Evolutionary conservation across 1,140 invertebrate species (phyloP), one percentile per base, ranked within the genome.

Genomic region (Anastrepha obliqua): DNA sequence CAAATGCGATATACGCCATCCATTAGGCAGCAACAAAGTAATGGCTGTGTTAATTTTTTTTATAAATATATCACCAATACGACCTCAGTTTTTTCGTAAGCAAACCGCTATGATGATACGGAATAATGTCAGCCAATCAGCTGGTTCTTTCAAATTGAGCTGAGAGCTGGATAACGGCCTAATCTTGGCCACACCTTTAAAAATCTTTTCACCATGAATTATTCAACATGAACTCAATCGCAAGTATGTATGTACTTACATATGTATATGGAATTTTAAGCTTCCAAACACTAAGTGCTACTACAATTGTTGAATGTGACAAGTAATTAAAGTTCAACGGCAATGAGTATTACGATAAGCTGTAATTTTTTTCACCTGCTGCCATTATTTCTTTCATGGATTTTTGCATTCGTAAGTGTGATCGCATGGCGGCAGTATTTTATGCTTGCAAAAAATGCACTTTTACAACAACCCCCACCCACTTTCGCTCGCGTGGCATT

Each of bases 241-340:
- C 13, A 62, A 3, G 67, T 70, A 70, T 4, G 42, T 44, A 29
- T 29, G 29, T 29, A 29, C 29, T 29, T 29, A 29, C 29, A 29
- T 70, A 70, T 4, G 17, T 47, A n/a, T 7, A 17, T 44, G 67
- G 42, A 17, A 17, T 42, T 47, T 74, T 11, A 44, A 29, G 42
- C 67, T 9, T 42, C 9, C 67, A 74, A 15, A 11, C 39, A 44
- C 51, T 9, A 2, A 78, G 6, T 9, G 9, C 13, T 70, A 15
- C 13, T 42, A 47, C 39, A 70, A 9, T 17, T 51, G 74, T 81
- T 17, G 74, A 55, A 55, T 62, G 85, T 86, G 85, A 42, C 55
- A 55, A 86, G 85, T 62, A 86, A 86, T 86, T 86, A 86, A 39
- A 62, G 58, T 86, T 86, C 85, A 86, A 86, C 62, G 85, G 55